Conservation (phyloP, 2,113 vertebrate species). For the Oryzias melastigma region DNA sequence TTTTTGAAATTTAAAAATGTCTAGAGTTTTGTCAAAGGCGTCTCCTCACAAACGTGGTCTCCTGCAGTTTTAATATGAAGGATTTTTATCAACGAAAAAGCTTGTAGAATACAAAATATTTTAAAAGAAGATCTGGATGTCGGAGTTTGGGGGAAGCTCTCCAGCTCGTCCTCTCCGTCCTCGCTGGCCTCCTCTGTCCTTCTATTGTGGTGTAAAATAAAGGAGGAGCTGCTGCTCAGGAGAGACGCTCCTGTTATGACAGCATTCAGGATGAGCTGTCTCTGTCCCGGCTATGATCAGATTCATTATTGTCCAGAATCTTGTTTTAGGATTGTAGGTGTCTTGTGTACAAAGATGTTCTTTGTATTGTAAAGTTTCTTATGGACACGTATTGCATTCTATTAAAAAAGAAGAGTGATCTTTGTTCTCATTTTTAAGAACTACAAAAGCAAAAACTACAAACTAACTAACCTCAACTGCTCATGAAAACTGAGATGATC, state of each 20-base stretch:
- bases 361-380: slow-evolving; percentile 82
- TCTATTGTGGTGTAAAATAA: slow-evolving; percentile 81
- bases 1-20: slow-evolving; percentile 6
- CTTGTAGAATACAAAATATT: slow-evolving; percentile 68
- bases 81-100: slow-evolving; percentile 74
- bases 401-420: too few relatives aligned
- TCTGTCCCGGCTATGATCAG: slow-evolving; percentile 78
- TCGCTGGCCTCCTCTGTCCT: slow-evolving; percentile 78
- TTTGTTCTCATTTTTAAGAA: too few relatives aligned
- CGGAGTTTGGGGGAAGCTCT: slow-evolving; percentile 54
- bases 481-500: too few relatives aligned
- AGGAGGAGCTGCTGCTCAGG: slow-evolving; percentile 69
- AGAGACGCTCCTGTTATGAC: slow-evolving; percentile 64
- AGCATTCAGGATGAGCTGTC: slow-evolving; percentile 82
- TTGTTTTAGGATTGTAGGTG: slow-evolving; percentile 81
- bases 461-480: too few relatives aligned
- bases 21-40: slow-evolving; percentile 51
- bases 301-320: slow-evolving; percentile 78
- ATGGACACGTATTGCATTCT: not conserved
- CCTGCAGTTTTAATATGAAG: slow-evolving; percentile 78
- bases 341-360: slow-evolving; percentile 81
- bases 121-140: slow-evolving; percentile 69
- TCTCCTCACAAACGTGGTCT: slow-evolving; percentile 67
- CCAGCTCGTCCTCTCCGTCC: slow-evolving; percentile 73
- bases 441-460: too few relatives aligned